Evolutionary conservation across 2,113 vertebrate species (phyloP).

Genomic region (Galeopterus variegatus): DNA sequence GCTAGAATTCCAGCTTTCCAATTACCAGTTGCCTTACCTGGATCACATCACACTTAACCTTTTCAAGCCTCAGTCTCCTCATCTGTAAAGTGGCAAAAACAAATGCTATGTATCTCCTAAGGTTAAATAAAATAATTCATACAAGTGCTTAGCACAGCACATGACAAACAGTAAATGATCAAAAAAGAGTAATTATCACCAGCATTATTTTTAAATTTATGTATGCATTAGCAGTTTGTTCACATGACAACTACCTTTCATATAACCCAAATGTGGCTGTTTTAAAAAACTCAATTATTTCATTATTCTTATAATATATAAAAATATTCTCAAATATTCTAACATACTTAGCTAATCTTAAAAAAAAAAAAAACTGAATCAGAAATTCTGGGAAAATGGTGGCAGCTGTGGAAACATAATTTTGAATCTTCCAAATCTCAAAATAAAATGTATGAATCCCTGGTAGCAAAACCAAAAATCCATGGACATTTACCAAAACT

Average conservation of each 20-base stretch:
- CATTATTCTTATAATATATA: background rate
- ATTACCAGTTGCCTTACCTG: background rate
- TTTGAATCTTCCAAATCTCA: background rate
- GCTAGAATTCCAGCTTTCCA: background rate
- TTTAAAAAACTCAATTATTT: constrained; percentile 5
- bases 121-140: background rate
- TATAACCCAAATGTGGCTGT: background rate
- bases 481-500: background rate
- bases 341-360: background rate
- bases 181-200: background rate
- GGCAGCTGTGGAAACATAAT: background rate
- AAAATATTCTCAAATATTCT: background rate
- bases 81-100: background rate
- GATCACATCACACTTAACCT: background rate
- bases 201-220: background rate
- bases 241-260: background rate
- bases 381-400: background rate
- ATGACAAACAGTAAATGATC: background rate
- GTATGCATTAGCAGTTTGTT: background rate
- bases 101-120: background rate
- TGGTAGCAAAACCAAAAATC: background rate
- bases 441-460: background rate
- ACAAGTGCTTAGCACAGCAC: background rate
- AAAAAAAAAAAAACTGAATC: background rate
- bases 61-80: background rate